These are phyloP conservation scores for Orthosia incerta DNA, from an alignment of 2,888 invertebrate genomes.

Conservation along the genomic window DNA sequence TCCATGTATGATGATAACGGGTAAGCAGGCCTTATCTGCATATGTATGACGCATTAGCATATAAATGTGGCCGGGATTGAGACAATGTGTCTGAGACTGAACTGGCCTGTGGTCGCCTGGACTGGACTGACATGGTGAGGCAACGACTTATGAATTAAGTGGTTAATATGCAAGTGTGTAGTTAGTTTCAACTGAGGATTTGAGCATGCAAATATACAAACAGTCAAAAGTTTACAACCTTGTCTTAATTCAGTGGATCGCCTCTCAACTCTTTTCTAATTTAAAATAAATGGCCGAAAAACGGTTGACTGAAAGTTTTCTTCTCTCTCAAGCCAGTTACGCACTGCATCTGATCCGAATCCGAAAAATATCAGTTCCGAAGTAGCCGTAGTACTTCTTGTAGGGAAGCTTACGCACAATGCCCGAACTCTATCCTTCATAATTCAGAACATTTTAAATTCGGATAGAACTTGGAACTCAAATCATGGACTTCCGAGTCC, in stretches of 20 bases:
- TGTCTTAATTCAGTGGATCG: background rate
- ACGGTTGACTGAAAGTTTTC: background rate
- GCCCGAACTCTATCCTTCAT: too few species aligned
- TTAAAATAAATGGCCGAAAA: slow-evolving; percentile 1
- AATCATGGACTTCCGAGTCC: too few species aligned
- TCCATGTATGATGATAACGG: slow-evolving; percentile 34
- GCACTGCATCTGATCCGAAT: too few species aligned
- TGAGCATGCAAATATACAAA: too few species aligned
- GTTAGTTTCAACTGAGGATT: too few species aligned
- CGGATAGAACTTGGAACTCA: too few species aligned
- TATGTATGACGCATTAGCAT: slow-evolving; percentile 67
- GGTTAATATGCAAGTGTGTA: background rate
- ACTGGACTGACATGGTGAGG: background rate
- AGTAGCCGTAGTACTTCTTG: too few species aligned
- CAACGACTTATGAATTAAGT: background rate
- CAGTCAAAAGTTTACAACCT: background rate
- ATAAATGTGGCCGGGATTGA: slow-evolving; percentile 59
- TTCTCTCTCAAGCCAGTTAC: too few species aligned
- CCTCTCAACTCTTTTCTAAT: background rate
- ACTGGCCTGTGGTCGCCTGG: background rate
- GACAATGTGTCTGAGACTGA: slow-evolving; percentile 60
- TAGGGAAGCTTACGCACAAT: too few species aligned
- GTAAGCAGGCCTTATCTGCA: slow-evolving; percentile 57
- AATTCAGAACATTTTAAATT: too few species aligned
- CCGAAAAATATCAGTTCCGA: too few species aligned